Conservation (phyloP, 1,140 invertebrate genomes). For the Orius laevigatus region DNA sequence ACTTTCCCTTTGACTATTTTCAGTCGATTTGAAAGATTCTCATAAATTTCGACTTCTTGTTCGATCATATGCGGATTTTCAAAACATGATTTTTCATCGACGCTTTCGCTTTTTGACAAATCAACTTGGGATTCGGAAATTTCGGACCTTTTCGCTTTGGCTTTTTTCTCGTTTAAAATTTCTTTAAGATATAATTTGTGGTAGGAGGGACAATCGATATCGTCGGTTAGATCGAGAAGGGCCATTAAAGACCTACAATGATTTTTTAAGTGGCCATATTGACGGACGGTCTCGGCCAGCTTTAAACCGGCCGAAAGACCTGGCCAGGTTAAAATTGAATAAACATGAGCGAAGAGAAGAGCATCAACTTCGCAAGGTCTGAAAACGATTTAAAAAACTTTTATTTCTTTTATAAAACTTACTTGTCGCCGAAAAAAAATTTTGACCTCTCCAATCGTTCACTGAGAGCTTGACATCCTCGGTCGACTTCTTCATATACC, state of each 20-base stretch:
- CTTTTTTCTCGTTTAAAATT: neutral
- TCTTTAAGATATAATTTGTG: neutral
- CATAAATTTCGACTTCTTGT: too few relatives aligned
- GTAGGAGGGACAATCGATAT: slow-evolving; percentile 1
- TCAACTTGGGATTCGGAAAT: too few relatives aligned
- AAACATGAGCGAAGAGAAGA: slow-evolving; percentile 52
- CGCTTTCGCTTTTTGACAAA: too few relatives aligned
- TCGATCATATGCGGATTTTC: too few relatives aligned
- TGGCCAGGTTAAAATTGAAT: slow-evolving; percentile 33
- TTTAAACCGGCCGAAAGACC: slow-evolving; percentile 8
- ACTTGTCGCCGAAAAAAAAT: slow-evolving; percentile 68
- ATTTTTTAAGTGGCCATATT: neutral
- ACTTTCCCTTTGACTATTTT: too few relatives aligned
- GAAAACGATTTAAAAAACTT: slow-evolving; percentile 16
- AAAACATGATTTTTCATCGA: too few relatives aligned
- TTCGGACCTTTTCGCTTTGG: neutral
- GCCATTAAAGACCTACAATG: slow-evolving; percentile 10
- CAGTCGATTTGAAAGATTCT: too few relatives aligned
- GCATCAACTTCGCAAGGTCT: slow-evolving; percentile 55
- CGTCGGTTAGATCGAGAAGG: neutral
- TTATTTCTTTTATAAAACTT: slow-evolving; percentile 25
- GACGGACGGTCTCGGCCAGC: slow-evolving; percentile 8
- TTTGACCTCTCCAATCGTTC: slow-evolving; percentile 60
- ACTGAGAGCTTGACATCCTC: slow-evolving; percentile 69
- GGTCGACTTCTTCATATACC: slow-evolving; percentile 61